Conservation (phyloP, 2,113 vertebrate species). For the Eulacestoma nigropectus region DNA sequence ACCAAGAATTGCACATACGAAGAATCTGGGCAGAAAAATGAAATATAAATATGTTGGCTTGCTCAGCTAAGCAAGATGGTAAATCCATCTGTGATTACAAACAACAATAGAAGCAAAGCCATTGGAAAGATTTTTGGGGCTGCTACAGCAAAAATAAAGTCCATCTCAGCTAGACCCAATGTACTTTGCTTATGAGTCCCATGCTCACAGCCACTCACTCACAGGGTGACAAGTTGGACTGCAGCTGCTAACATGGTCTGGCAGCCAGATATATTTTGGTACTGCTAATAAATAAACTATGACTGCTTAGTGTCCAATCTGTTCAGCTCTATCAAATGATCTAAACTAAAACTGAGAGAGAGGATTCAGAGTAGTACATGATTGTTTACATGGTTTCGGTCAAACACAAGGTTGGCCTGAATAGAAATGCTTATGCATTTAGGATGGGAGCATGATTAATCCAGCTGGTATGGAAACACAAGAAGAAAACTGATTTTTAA, state of each 20-base stretch:
- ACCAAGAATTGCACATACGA: background rate
- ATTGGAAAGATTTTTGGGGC: background rate
- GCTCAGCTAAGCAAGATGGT: background rate
- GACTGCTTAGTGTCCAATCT: background rate
- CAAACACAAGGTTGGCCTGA: background rate
- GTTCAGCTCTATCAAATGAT: background rate
- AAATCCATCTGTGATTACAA: background rate
- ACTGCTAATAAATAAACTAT: background rate
- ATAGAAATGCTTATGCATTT: background rate
- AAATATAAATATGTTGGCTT: background rate
- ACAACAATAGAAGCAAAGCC: background rate
- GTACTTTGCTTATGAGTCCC: background rate
- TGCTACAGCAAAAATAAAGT: background rate
- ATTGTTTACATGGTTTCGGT: background rate
- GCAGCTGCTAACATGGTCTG: background rate
- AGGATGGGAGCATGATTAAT: background rate
- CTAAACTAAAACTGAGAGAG: background rate
- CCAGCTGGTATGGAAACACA: background rate
- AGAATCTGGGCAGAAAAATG: background rate
- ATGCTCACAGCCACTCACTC: background rate
- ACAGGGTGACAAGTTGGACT: background rate
- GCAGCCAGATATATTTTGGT: background rate
- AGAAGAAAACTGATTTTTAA: background rate
- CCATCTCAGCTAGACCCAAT: background rate
- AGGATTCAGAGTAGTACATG: background rate